A percentile compares a stretch with the other conserved stretches of the same genome.
Conservation (phyloP, 2,888 invertebrate genomes). For the Aethes cnicana region DNA sequence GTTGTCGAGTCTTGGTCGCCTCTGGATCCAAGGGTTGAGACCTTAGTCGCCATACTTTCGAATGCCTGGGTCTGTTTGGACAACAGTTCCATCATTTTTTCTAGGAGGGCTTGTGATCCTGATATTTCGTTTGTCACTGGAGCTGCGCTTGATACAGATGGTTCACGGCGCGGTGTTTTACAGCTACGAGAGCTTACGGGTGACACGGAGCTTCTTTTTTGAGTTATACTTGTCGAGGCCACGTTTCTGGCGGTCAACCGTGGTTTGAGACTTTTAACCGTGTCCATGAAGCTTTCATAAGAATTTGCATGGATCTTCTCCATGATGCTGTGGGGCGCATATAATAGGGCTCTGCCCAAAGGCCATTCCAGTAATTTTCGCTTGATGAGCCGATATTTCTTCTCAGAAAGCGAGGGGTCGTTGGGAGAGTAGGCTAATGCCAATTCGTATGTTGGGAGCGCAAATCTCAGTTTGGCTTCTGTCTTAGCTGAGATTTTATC, state of each 20-base stretch:
- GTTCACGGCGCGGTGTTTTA: too few relatives aligned
- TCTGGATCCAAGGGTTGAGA: background rate
- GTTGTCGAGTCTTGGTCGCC: background rate
- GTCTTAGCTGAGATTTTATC: background rate
- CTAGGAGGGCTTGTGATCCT: background rate
- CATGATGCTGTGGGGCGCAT: too few relatives aligned
- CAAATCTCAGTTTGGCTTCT: conserved; percentile 1
- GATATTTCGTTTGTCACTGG: background rate
- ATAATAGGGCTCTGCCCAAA: background rate
- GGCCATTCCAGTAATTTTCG: background rate
- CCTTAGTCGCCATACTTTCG: background rate
- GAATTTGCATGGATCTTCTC: too few relatives aligned
- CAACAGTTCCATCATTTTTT: background rate
- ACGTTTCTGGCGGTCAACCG: background rate
- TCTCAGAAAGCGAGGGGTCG: background rate
- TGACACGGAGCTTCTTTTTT: background rate
- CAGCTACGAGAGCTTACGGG: background rate
- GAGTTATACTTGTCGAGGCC: background rate
- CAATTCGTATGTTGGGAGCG: background rate
- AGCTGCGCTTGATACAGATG: too few relatives aligned
- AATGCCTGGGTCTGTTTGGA: background rate
- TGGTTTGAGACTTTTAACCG: too few relatives aligned
- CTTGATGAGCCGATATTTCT: background rate
- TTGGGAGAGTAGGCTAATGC: background rate
- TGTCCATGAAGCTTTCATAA: too few relatives aligned